These are phyloP conservation scores for Athene cunicularia DNA, from an alignment of 2,113 vertebrate species.

Conservation along the genomic window DNA sequence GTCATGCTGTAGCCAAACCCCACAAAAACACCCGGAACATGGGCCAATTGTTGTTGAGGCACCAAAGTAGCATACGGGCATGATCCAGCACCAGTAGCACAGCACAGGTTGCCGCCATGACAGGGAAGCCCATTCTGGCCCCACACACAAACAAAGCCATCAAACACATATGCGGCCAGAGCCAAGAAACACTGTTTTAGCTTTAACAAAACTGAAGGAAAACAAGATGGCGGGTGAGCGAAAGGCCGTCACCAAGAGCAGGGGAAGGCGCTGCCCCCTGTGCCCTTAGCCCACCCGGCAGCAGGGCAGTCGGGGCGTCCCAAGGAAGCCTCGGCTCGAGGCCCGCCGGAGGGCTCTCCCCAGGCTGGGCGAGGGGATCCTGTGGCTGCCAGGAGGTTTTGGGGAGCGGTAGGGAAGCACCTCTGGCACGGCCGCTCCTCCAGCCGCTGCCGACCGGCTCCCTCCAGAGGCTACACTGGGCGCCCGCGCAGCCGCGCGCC, in stretches of 20 bases:
- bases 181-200: not conserved
- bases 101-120: fast-evolving
- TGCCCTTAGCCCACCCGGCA: not conserved
- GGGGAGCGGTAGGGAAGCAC: not conserved
- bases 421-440: fast-evolving
- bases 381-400: fast-evolving
- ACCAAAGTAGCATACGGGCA: fast-evolving
- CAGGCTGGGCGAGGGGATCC: not conserved
- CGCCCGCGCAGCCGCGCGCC: fast-evolving
- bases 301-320: fast-evolving
- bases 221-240: fast-evolving
- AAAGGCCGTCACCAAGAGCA: too few relatives aligned
- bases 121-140: fast-evolving
- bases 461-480: not conserved
- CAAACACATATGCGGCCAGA: not conserved
- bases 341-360: not conserved
- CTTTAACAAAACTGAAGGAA: not conserved
- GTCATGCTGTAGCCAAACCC: not conserved
- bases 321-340: not conserved
- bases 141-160: not conserved
- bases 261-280: fast-evolving
- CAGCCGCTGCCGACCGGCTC: not conserved
- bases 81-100: fast-evolving
- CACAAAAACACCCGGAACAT: fast-evolving
- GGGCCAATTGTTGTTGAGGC: fast-evolving